Percentiles rank a stretch among this genome's conserved stretches.
These are phyloP conservation scores for Caenorhabditis sinica DNA, from an alignment of 2,888 invertebrate genomes.

Conservation along the genomic window DNA sequence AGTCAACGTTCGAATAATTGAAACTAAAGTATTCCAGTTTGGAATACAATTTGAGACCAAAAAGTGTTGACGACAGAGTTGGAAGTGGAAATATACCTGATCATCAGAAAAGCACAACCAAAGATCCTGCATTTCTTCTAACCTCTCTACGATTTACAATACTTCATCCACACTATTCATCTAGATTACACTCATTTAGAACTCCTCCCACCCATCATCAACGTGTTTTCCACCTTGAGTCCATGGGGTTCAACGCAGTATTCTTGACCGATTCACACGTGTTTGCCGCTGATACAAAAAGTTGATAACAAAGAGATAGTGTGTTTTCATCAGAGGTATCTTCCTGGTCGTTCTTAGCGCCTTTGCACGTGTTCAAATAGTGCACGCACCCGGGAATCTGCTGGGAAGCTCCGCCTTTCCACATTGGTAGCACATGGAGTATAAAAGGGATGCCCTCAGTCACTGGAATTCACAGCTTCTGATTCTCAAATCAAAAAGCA, in stretches of 20 bases:
- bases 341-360: constrained; percentile 53
- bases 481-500: constrained; percentile 32
- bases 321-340: constrained; percentile 25
- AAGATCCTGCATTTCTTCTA: constrained; percentile 28
- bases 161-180: constrained; percentile 21
- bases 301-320: constrained; percentile 58
- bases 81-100: constrained; percentile 21
- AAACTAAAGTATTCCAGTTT: too few relatives aligned
- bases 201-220: constrained; percentile 22
- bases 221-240: constrained; percentile 57
- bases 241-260: constrained; percentile 41
- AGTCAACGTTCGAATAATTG: too few relatives aligned
- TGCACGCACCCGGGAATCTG: constrained; percentile 40
- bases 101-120: constrained; percentile 31
- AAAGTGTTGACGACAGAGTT: constrained; percentile 47
- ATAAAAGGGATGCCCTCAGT: constrained; percentile 40
- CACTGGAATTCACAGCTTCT: constrained; percentile 45
- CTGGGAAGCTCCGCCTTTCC: constrained; percentile 45
- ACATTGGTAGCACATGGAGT: constrained; percentile 54
- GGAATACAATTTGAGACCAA: constrained; percentile 14
- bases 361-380: constrained; percentile 64
- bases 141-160: constrained; percentile 16
- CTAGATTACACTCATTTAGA: constrained; percentile 1
- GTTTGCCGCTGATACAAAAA: constrained; percentile 47
- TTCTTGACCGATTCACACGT: constrained; percentile 59